Evolutionary conservation across 2,888 invertebrate genomes (phyloP), one percentile per base, ranked within the genome.

Genomic region (Toxonevra muliebris): DNA sequence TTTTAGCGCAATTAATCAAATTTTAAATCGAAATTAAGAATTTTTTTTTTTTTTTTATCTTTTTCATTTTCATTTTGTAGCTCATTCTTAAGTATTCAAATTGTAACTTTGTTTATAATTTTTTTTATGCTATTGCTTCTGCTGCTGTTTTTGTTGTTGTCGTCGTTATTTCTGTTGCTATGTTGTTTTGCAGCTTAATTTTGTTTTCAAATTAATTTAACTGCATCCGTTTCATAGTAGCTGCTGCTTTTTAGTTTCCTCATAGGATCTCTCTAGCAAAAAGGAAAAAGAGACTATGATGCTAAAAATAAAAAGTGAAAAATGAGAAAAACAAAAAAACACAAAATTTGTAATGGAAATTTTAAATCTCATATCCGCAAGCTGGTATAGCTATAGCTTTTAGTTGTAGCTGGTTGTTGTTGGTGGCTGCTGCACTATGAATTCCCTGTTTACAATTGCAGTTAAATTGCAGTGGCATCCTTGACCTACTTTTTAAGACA

Each of bases 391-490:
- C 15, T 48, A 5, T 48, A 10, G 48, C 15, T 48, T 5, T 48
- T 48, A 11, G 8, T 48, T 48, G 13, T 13, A 7, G 48, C 15
- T 48, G 15, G 3, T 48, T 48, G 48, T 48, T 13, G 15, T 12
- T 48, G 11, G 48, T 13, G 5, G 48, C 48, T 15, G 48, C 13
- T 15, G 15, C 15, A 48, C 15, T 48, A 13, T 13, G 13, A 48
- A 48, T 48, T 48, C 15, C 48, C 15, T 48, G 15, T 5, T 48
- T 48, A 48, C 48, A 48, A 48, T 48, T 15, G 48, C 48, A 48
- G 15, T 43, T 15, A n/a, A 58, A 58, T 43, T 41, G 43, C 58
- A 17, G 42, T 42, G 17, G 43, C 58, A 43, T 58, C 58, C 58
- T 58, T 58, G 58, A 43, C 58, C 58, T 30, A 58, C 58, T 58